A percentile compares a stretch with the other conserved stretches of the same genome.
Conservation (phyloP, 2,888 invertebrate genomes). For the Stenotaenia linearis region DNA sequence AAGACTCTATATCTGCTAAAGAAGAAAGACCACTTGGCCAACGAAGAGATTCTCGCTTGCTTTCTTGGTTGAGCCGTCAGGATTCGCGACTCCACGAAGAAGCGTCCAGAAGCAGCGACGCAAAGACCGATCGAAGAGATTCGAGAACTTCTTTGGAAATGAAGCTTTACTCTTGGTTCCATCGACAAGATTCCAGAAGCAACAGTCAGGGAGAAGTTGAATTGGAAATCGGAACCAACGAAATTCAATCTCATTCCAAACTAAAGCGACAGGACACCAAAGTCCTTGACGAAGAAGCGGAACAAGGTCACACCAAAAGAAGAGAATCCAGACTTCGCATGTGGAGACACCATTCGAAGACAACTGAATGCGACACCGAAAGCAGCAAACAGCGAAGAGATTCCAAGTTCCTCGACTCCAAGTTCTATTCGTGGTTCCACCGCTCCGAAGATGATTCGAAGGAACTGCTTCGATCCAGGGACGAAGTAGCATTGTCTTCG, state of each 20-base stretch:
- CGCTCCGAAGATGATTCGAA: not conserved
- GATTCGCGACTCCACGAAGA: conserved; percentile 24
- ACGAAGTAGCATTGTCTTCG: not conserved
- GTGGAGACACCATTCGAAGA: not conserved
- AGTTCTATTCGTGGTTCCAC: conserved; percentile 13
- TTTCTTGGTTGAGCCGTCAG: conserved; percentile 8
- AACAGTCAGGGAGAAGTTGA: not conserved
- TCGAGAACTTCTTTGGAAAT: not conserved
- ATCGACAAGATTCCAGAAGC: conserved; percentile 21
- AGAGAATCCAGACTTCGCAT: not conserved
- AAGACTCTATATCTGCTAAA: not conserved
- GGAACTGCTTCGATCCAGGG: not conserved
- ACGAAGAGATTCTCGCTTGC: not conserved
- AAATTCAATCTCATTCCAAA: not conserved
- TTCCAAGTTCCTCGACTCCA: not conserved
- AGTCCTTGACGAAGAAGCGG: not conserved
- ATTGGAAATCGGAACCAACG: not conserved
- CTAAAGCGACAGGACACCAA: not conserved
- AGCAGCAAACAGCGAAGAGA: conserved; percentile 13
- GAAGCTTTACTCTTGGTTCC: not conserved
- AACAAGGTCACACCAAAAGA: not conserved
- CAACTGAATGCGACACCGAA: not conserved
- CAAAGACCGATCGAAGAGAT: not conserved
- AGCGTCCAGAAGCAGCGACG: not conserved
- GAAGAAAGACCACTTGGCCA: not conserved